Base-by-base conservation (phyloP, 1,140 invertebrate species). In the Vollenhovia emeryi region DNA sequence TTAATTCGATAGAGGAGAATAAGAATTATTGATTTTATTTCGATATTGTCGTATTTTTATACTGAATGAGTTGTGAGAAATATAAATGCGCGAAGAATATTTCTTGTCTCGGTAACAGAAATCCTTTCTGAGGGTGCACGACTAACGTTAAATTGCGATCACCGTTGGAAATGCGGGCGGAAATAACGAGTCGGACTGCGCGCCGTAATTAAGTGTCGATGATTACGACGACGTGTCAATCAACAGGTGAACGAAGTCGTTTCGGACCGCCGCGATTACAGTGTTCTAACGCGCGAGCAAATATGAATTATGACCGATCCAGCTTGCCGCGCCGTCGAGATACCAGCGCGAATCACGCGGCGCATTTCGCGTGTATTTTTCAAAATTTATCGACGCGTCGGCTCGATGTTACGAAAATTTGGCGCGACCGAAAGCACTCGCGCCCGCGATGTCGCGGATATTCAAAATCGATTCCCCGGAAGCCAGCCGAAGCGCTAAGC, bases 371-470 rank as follows among this genome's bases (percentile, higher is more conserved):
- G 13, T 27, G 9, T 43, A 71, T 71, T 57, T 57, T 71, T 73
- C 24, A 33, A 33, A 21, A n/a, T 57, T 82, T 68, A 45, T 11
- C 9, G 75, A 62, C 33, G 50, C 21, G 33, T 27, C 2, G 30
- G 18, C 6, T 45, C 27, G 11, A 45, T 33, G 50, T 50, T 27
- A 66, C 36, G 15, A 71, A 82, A 82, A 71, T 82, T 59, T 43
- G 2, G 24, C 30, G 43, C 33, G 50, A 24, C 11, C 18, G 36
- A 59, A 71, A 80, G n/a, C 36, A 69, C 45, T 74, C 27, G 68
- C 27, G 36, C 52, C 45, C 48, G 62, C 66, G n/a, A 69, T 45
- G 52, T 85, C 82, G 87, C 78, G 52, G 78, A 87, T 79, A 85
- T 48, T 68, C 78, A 68, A 88, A 75, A 59, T 66, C 59, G 52